Evolutionary conservation across 2,888 invertebrate genomes (phyloP), one percentile per base, ranked within the genome.

Genomic region (Perizoma flavofasciatum): DNA sequence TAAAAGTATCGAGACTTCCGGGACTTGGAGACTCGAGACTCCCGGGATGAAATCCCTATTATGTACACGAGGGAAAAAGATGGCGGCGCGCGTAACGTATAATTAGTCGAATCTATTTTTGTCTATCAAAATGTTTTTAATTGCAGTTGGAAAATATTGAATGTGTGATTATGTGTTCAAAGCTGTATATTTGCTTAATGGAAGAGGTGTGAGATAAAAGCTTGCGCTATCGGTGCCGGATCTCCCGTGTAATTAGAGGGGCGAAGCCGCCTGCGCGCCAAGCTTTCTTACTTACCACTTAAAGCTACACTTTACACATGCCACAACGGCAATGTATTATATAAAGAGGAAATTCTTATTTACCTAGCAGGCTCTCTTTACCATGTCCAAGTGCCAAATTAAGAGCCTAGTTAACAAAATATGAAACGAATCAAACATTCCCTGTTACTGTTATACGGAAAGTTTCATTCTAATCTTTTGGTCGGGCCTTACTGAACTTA

Each of bases 131-230:
- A 89, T 89, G 82, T 90, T 89, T 89, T 89, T 87, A 91, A 89
- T 90, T 88, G 85, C 79, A 85, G 88, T 68, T 82, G 83, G 76
- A 85, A 88, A 87, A 88, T 86, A 85, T 75, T 85, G 86, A 84
- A 82, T 85, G 82, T 89, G 74, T 90, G 82, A 89, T 92, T 92
- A 91, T 56, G 72, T 67, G 78, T 82, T 79, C 85, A 83, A 85
- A 89, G 87, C 85, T 89, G 91, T 92, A 88, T 91, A 91, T 91
- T 92, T 92, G 88, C 85, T 86, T 92, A 91, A 91, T 91, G 91
- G 92, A 91, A 85, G 79, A 84, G 87, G 88, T 87, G 81, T 75
- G 78, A 89, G 88, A 90, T 91, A 90, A 91, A 89, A 90, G 90
- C 88, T 71, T 70, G 81, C 86, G 88, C 81, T 91, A 91, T 91